Evolutionary conservation across 37 sponge, comb jelly and placozoan species (phyloP), one percentile per base, ranked within the genome.

Genomic region (Diacarnus erythraeanus): DNA sequence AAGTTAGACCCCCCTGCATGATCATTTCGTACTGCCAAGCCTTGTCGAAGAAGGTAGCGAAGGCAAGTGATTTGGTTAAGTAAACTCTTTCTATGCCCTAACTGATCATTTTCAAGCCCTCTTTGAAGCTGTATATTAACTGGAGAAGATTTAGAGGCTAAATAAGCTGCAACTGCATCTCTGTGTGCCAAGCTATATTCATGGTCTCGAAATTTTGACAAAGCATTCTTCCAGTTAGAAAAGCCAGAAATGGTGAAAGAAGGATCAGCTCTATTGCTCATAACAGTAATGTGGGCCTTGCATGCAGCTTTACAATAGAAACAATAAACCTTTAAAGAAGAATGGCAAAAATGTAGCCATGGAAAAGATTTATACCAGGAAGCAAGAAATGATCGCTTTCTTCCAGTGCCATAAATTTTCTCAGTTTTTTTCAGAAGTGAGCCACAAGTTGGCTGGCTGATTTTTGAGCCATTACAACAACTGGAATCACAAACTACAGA

Each of bases 151-250:
- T 17, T 59, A 59, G 33, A 6, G 8, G 61, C 20, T 12, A 59
- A 3, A 10, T 76, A 35, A 5, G 31, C 29, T 58, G 37, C 61
- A 60, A 93, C 79, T 61, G 93, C 89, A 76, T 84, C 82, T 31
- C 4, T 30, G 67, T 93, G 89, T 63, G 64, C 39, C 66, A 64
- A 72, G 33, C 82, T 84, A 58, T 75, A 75, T 23, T 47, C 57
- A 65, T 93, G 93, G 33, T 89, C 89, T 67, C 85, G 68, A 86
- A 93, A 84, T 21, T 33, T 33, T 2, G 34, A 59, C 12, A 83
- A 89, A 38, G 90, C 86, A 74, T 93, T 80, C 73, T 89, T 78
- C 72, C 79, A 86, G 43, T 78, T 78, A 59, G 61, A 77, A 59
- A 69, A 76, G n/a, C 75, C 81, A 69, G 31, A 75, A 37, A 70